Evolutionary conservation across 1,140 invertebrate genomes (phyloP).

Genomic region (Marisa cornuarietis): DNA sequence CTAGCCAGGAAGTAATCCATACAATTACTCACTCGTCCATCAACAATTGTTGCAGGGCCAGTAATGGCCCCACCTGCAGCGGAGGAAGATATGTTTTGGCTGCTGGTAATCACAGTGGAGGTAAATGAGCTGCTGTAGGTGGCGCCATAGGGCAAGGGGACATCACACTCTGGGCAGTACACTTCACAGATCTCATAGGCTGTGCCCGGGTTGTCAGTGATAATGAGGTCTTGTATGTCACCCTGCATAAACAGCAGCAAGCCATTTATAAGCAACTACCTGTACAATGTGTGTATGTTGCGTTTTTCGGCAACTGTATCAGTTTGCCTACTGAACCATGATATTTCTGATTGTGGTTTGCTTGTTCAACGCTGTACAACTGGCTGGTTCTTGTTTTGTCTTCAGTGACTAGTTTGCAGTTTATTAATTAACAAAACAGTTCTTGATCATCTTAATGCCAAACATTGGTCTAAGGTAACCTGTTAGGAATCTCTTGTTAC

Average conservation of each 20-base stretch:
- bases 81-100: neutral
- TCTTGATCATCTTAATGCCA: no score
- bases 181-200: slow-evolving; percentile 80
- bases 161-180: slow-evolving; percentile 75
- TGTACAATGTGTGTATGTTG: no score
- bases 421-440: no score
- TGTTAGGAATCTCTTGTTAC: no score
- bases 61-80: neutral
- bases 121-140: slow-evolving; percentile 1
- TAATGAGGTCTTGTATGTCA: slow-evolving; percentile 79
- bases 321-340: no score
- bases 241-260: slow-evolving; percentile 69
- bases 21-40: neutral
- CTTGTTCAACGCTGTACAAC: no score
- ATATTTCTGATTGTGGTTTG: no score
- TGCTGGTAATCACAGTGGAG: slow-evolving; percentile 10
- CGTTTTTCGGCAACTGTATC: no score
- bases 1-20: no score
- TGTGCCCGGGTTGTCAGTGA: slow-evolving; percentile 78
- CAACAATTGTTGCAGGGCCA: neutral
- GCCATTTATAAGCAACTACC: neutral
- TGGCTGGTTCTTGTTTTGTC: no score
- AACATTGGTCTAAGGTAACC: no score
- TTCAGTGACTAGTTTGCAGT: no score
- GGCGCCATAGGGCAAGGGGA: slow-evolving; percentile 34